A percentile compares a stretch with the other conserved stretches of the same genome.
phyloP scores from a whole-genome alignment of 2,888 invertebrate genomes.

The Drosophila basisetae region DNA sequence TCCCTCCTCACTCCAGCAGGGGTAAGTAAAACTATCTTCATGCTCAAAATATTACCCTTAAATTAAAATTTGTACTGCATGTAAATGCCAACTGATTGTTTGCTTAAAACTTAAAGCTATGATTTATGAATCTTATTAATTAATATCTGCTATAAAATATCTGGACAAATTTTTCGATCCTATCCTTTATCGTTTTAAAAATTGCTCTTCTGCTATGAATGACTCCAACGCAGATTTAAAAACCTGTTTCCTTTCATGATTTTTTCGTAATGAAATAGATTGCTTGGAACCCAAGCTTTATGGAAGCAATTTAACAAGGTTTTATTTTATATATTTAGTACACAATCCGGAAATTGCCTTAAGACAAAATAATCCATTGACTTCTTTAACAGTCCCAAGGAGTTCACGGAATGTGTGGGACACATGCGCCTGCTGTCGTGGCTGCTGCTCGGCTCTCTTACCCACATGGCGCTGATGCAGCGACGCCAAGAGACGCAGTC shows the following conservation, averaged over 20 bases:
- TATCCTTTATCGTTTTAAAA: neutral
- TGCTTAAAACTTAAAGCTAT: neutral
- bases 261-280: neutral
- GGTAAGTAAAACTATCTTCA: slow-evolving; percentile 86
- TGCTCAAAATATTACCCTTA: neutral
- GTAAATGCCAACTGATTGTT: neutral
- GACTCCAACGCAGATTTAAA: neutral
- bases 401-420: slow-evolving; percentile 97
- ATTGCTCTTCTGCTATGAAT: neutral
- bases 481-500: slow-evolving; percentile 70
- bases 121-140: neutral
- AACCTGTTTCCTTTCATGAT: neutral
- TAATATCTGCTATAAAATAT: neutral
- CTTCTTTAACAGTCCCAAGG: slow-evolving; percentile 90
- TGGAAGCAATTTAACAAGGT: neutral
- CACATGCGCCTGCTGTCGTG: slow-evolving; percentile 98
- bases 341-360: neutral
- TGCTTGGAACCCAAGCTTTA: neutral
- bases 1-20: slow-evolving; percentile 92
- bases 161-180: neutral
- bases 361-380: neutral
- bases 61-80: neutral
- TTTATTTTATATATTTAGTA: neutral
- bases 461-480: slow-evolving; percentile 90
- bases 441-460: slow-evolving; percentile 97